Conservation (phyloP, 2,797 vertebrate genomes). For the Pantherophis alleghaniensis region DNA sequence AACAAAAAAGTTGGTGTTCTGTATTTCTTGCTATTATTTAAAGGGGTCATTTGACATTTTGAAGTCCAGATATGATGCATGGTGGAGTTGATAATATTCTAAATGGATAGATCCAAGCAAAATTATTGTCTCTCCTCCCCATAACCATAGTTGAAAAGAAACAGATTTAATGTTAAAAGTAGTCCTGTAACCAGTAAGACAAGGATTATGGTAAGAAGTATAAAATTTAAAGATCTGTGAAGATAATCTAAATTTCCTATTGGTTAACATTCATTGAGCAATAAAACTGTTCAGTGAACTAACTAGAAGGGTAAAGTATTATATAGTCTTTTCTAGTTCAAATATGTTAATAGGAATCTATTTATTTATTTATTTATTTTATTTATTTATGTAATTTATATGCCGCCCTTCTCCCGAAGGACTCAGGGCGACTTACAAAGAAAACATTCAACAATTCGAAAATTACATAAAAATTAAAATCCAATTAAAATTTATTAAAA, state of each 20-base stretch:
- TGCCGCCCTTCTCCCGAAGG: too few species aligned
- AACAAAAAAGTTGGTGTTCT: not conserved
- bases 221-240: not conserved
- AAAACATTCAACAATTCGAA: too few species aligned
- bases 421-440: too few species aligned
- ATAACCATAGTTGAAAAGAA: not conserved
- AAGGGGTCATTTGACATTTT: not conserved
- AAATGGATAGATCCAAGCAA: not conserved
- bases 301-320: not conserved
- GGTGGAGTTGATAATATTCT: not conserved
- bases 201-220: not conserved
- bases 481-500: too few species aligned
- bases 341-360: not conserved
- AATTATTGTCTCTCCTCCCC: not conserved
- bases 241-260: conserved; percentile 5
- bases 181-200: not conserved
- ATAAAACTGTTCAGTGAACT: not conserved
- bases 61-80: not conserved
- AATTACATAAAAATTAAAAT: too few species aligned
- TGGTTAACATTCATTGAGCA: conserved; percentile 4
- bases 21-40: not conserved
- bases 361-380: not conserved
- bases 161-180: not conserved
- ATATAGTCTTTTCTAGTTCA: not conserved
- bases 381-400: too few species aligned